These are phyloP conservation scores for Lasioglossum pauxillum DNA, from an alignment of 2,888 invertebrate genomes.

Conservation along the genomic window DNA sequence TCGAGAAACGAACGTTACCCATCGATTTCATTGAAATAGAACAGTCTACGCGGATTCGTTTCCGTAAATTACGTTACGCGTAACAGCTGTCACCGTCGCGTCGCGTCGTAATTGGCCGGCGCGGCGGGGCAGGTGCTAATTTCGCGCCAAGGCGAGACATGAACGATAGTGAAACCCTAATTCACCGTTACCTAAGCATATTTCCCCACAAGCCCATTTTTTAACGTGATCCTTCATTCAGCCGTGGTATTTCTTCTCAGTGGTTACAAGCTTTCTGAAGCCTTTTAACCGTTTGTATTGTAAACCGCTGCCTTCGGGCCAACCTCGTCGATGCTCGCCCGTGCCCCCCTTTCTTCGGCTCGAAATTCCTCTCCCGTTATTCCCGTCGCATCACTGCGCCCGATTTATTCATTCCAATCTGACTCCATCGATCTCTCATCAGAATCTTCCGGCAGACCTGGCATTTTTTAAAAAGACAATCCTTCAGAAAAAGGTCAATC, in stretches of 20 bases:
- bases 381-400: background rate
- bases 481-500: background rate
- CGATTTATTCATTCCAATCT: background rate
- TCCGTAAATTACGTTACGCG: constrained; percentile 15
- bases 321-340: constrained; percentile 31
- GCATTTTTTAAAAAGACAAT: background rate
- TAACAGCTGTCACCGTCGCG: background rate
- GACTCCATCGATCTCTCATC: no score
- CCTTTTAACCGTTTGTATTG: constrained; percentile 73
- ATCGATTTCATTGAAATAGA: background rate
- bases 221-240: constrained; percentile 72
- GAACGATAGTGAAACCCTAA: constrained; percentile 54
- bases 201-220: constrained; percentile 72
- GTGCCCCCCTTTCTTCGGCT: constrained; percentile 6
- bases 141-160: constrained; percentile 51
- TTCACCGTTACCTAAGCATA: constrained; percentile 72
- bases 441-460: background rate
- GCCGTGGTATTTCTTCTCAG: constrained; percentile 70
- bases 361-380: background rate
- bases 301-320: constrained; percentile 63
- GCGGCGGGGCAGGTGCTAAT: constrained; percentile 21
- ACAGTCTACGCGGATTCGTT: constrained; percentile 1
- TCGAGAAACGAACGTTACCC: background rate
- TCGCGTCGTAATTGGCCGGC: background rate
- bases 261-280: constrained; percentile 78